phyloP scores from a whole-genome alignment of 2,113 vertebrate species.

The Corynorhinus townsendii region DNA sequence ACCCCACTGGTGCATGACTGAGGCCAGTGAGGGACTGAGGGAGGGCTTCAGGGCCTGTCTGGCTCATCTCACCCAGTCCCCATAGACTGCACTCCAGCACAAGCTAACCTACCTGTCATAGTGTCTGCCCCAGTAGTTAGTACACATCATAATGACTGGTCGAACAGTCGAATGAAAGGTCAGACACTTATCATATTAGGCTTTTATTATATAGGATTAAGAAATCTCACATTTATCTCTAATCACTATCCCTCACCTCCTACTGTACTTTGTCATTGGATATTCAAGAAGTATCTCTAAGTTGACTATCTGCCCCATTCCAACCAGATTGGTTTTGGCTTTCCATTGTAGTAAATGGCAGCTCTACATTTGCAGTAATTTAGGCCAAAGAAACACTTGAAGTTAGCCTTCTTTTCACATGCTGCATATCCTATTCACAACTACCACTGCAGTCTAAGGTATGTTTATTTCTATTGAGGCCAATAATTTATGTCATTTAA shows the following conservation, averaged over 20 bases:
- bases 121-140: too few species aligned
- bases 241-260: neutral
- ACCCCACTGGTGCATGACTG: too few species aligned
- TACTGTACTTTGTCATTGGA: neutral
- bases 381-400: neutral
- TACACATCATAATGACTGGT: too few species aligned
- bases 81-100: too few species aligned
- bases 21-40: too few species aligned
- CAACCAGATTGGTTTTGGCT: neutral
- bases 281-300: neutral
- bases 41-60: too few species aligned
- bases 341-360: neutral
- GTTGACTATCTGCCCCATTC: neutral
- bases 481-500: neutral
- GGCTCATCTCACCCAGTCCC: too few species aligned
- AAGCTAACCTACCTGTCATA: too few species aligned
- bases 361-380: neutral
- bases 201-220: too few species aligned
- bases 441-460: neutral
- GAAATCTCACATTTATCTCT: neutral
- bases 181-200: too few species aligned
- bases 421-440: neutral
- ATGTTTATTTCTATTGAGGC: neutral
- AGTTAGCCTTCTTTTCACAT: neutral
- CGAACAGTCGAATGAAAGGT: too few species aligned